Percentiles rank a stretch among this genome's conserved stretches.
Conservation (phyloP, 2,888 invertebrate species). For the Emesis russula region DNA sequence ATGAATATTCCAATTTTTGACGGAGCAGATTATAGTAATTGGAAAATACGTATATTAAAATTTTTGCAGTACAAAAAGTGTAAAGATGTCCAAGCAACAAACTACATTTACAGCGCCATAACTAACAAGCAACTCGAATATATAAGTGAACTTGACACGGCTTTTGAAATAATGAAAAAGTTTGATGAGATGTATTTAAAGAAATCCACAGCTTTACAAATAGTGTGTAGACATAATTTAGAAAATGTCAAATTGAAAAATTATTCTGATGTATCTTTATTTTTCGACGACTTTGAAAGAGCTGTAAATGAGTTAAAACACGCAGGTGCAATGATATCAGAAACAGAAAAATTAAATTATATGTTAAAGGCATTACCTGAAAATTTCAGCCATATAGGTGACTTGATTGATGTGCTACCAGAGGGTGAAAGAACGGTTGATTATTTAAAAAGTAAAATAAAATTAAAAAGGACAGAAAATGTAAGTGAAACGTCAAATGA, state of each 20-base stretch:
- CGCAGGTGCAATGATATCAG: slow-evolving; percentile 49
- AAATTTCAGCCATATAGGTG: slow-evolving; percentile 55
- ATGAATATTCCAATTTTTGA: slow-evolving; percentile 61
- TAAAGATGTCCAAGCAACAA: slow-evolving; percentile 75
- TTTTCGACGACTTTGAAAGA: slow-evolving; percentile 80
- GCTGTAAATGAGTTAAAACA: slow-evolving; percentile 71
- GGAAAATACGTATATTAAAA: slow-evolving; percentile 80
- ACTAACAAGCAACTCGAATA: slow-evolving; percentile 82
- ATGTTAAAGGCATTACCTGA: slow-evolving; percentile 58
- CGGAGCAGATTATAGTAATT: slow-evolving; percentile 72
- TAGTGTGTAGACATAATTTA: slow-evolving; percentile 79
- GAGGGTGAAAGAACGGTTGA: slow-evolving; percentile 56
- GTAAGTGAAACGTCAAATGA: slow-evolving; percentile 19
- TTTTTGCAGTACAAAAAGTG: slow-evolving; percentile 82
- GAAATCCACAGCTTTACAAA: slow-evolving; percentile 81
- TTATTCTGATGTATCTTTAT: slow-evolving; percentile 61
- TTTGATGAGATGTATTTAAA: slow-evolving; percentile 82
- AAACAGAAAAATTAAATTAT: slow-evolving; percentile 64
- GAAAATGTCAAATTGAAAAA: slow-evolving; percentile 81
- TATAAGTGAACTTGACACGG: slow-evolving; percentile 57
- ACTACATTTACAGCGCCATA: slow-evolving; percentile 80
- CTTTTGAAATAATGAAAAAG: slow-evolving; percentile 71
- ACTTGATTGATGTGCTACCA: slow-evolving; percentile 57
- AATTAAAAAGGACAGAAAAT: slow-evolving; percentile 38
- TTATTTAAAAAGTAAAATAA: slow-evolving; percentile 64